These are phyloP conservation scores for Whitmania pigra DNA, from an alignment of 1,140 invertebrate genomes.

Conservation along the genomic window DNA sequence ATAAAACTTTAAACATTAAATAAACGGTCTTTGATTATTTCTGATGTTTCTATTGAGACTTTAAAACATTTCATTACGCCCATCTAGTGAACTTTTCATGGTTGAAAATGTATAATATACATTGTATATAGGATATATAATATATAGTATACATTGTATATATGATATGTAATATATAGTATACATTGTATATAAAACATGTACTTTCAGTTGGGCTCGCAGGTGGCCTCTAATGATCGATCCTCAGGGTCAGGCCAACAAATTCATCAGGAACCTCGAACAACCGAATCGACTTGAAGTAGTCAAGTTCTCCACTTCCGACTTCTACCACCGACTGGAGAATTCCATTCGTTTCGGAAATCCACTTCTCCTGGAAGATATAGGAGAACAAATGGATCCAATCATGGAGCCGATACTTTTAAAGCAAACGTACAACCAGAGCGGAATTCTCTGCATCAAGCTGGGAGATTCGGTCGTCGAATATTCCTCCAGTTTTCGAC, in stretches of 20 bases:
- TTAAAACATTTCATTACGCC: no score
- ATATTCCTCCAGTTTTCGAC: conserved; percentile 70
- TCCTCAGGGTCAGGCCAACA: conserved; percentile 44
- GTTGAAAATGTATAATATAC: no score
- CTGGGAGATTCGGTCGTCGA: conserved; percentile 70
- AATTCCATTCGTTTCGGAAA: conserved; percentile 70
- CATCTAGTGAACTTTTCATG: no score
- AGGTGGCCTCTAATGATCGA: conserved; percentile 45
- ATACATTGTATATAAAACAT: no score
- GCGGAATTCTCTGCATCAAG: conserved; percentile 62
- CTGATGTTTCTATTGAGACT: no score
- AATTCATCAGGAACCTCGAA: conserved; percentile 47
- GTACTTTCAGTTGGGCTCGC: conserved; percentile 32
- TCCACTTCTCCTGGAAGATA: conserved; percentile 59
- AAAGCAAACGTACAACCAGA: conserved; percentile 76
- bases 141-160: no score
- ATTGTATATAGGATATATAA: no score
- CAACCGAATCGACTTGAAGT: conserved; percentile 65
- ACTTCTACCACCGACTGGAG: conserved; percentile 72
- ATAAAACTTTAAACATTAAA: no score
- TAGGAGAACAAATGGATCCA: conserved; percentile 75
- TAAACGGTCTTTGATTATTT: no score
- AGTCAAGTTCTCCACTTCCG: conserved; percentile 57
- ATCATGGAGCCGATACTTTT: conserved; percentile 71
- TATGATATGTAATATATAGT: no score